Base-by-base conservation (phyloP, 2,797 vertebrate species). In the Cynodonichthys magdalenae region DNA sequence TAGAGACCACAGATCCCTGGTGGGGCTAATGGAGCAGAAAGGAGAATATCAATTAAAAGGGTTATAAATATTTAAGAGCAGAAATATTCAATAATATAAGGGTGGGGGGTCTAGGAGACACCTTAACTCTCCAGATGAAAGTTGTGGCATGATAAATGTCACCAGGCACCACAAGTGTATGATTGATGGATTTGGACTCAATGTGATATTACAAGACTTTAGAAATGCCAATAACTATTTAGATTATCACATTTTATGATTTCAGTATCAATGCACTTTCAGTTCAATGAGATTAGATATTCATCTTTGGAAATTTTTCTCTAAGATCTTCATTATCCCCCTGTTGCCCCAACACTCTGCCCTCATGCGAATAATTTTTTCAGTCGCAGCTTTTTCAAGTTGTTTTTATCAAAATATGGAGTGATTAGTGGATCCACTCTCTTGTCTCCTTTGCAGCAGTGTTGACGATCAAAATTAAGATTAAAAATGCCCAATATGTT, bases 21-120 rank as follows among this genome's bases (percentile, higher is more conserved):
- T 87, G 90, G 84, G 87, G 66, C 83, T 89, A 84, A 86, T 86
- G 77, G 86, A 90, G 87, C 87, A 85, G 82, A 78, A 86, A 89
- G 82, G 79, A 88, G 91, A 92, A 92, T 93, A 94, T 94, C 92
- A 94, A 93, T 93, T 94, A 92, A 92, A 93, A 90, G 81, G 34
- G 89, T 88, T 87, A 93, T 93, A 92, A 93, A 93, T 94, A 93
- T 93, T 93, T 92, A 93, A 93, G 81, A 89, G 89, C 86, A 89
- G 90, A 90, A 85, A 90, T 89, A 92, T 92, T 93, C 92, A 91
- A 93, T 93, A 92, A 89, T 88, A 89, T 90, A 88, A 87, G 84
- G 83, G 88, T 87, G 84, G 88, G 83, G 81, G 88, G 81, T 86
- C 81, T 79, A 79, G 55, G 71, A 80, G 86, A 77, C 77, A 88